Percentiles rank a stretch among this genome's conserved stretches.
Evolutionary conservation across 2,113 vertebrate species (phyloP).

Genomic region (Pomatostomus ruficeps): DNA sequence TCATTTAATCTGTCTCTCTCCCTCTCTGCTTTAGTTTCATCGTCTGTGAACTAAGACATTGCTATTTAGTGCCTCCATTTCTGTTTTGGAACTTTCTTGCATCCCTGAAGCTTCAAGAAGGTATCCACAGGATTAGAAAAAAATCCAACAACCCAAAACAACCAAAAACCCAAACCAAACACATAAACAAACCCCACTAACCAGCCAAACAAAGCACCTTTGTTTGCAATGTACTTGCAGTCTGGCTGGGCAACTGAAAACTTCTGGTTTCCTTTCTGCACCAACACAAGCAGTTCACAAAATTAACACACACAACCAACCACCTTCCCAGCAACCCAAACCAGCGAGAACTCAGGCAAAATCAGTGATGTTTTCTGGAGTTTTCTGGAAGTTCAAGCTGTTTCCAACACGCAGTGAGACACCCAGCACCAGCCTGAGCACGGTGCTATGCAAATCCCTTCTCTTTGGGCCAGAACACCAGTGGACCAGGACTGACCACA

Average conservation of each 20-base stretch:
- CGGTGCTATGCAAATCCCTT: background rate
- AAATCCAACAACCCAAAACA: background rate
- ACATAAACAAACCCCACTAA: background rate
- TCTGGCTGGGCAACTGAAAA: background rate
- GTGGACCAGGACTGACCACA: background rate
- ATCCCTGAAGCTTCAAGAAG: background rate
- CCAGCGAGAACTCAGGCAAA: background rate
- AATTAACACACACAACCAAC: background rate
- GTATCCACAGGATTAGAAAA: background rate
- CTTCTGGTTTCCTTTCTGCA: background rate
- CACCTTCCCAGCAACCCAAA: background rate
- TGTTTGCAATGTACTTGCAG: background rate
- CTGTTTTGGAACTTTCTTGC: background rate
- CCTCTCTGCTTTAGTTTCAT: background rate
- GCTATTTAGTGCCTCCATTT: background rate
- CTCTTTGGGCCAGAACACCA: background rate
- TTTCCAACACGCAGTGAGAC: background rate
- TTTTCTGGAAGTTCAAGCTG: background rate
- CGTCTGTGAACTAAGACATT: background rate
- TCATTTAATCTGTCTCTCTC: conserved; percentile 32
- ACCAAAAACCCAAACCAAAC: background rate
- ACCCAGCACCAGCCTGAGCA: background rate
- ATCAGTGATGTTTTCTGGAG: background rate
- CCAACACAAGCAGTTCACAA: background rate
- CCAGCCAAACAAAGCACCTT: background rate